Evolutionary conservation across 2,113 vertebrate genomes (phyloP).

Genomic region (Stegastes partitus): DNA sequence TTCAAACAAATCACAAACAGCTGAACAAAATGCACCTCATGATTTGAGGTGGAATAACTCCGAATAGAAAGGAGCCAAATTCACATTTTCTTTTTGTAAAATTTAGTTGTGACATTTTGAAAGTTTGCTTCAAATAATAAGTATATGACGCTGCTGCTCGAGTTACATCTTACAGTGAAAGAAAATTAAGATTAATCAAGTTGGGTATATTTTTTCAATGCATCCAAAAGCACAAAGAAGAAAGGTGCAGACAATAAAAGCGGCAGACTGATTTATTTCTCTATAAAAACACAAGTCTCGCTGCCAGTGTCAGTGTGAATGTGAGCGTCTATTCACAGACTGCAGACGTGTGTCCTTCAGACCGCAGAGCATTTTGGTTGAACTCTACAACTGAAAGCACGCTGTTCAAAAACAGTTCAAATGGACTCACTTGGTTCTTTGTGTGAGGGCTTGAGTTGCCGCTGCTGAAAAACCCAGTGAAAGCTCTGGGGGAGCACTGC

Average conservation of each 20-base stretch:
- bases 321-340: neutral
- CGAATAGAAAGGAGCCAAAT: no score
- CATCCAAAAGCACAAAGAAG: slow-evolving; percentile 1
- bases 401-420: slow-evolving; percentile 43
- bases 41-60: no score
- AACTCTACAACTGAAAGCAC: slow-evolving; percentile 27
- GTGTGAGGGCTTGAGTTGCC: slow-evolving; percentile 46
- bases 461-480: slow-evolving; percentile 29
- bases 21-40: no score
- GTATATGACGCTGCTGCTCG: no score
- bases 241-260: neutral
- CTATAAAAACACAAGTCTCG: neutral
- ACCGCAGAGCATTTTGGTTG: slow-evolving; percentile 21
- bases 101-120: no score
- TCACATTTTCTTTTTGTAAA: no score
- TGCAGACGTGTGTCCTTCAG: slow-evolving; percentile 43
- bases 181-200: no score
- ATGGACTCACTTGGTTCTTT: slow-evolving; percentile 52
- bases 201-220: neutral
- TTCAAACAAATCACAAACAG: no score
- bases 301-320: neutral
- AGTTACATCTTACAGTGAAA: no score
- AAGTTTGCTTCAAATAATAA: no score
- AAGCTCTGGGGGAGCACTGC: slow-evolving; percentile 57
- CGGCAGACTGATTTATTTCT: neutral